Evolutionary conservation across 2,113 vertebrate genomes (phyloP).

Genomic region (Phylloscopus trochilus): DNA sequence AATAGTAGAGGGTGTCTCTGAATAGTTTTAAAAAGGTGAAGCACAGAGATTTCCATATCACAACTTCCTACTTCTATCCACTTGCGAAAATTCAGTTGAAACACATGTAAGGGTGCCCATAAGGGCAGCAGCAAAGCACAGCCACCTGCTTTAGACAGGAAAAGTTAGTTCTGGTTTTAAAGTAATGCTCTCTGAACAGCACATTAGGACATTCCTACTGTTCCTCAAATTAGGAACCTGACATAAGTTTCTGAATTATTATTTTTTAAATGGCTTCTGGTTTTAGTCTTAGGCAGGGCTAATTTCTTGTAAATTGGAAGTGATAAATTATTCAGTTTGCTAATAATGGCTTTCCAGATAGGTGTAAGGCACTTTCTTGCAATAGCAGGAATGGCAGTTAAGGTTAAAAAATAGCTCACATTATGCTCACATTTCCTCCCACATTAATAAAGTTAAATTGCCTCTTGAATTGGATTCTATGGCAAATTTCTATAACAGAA

Average conservation of each 20-base stretch:
- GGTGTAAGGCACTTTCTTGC: not conserved
- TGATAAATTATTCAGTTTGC: constrained; percentile 7
- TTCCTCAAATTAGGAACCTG: not conserved
- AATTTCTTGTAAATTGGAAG: not conserved
- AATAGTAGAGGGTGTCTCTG: not conserved
- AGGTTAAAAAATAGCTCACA: constrained; percentile 4
- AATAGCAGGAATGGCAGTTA: not conserved
- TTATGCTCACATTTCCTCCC: not conserved
- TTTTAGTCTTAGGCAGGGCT: not conserved
- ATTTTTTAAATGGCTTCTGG: not conserved
- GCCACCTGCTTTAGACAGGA: not conserved
- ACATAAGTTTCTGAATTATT: not conserved
- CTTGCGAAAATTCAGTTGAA: not conserved
- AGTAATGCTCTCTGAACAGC: not conserved
- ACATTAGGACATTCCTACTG: not conserved
- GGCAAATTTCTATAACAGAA: not conserved
- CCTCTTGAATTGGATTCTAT: not conserved
- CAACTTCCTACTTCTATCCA: not conserved
- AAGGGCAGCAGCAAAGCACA: not conserved
- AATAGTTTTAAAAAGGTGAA: not conserved
- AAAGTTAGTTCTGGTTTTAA: not conserved
- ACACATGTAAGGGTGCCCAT: not conserved
- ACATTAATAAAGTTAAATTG: constrained; percentile 32
- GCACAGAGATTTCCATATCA: not conserved
- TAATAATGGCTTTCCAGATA: constrained; percentile 5